These are phyloP conservation scores for Torymus tubicola DNA, from an alignment of 2,888 invertebrate genomes.

Conservation along the genomic window DNA sequence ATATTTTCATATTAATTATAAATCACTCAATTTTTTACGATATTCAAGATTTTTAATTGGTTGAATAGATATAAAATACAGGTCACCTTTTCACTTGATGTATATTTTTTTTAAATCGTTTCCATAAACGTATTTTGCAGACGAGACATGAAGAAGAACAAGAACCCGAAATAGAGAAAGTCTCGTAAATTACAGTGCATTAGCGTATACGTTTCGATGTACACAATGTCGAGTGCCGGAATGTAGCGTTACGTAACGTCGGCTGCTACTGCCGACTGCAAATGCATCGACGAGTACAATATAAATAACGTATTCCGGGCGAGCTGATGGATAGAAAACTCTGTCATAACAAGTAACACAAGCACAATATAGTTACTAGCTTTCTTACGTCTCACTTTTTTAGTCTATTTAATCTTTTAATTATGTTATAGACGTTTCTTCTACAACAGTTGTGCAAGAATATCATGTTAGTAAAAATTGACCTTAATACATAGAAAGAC, in stretches of 20 bases:
- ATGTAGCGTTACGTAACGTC: neutral
- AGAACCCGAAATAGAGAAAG: slow-evolving; percentile 28
- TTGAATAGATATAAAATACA: too few species aligned
- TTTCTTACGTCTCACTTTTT: neutral
- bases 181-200: slow-evolving; percentile 41
- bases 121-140: too few species aligned
- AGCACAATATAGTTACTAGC: neutral
- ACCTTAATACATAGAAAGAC: too few species aligned
- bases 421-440: too few species aligned
- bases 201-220: slow-evolving; percentile 3
- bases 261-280: neutral
- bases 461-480: too few species aligned
- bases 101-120: too few species aligned
- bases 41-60: too few species aligned
- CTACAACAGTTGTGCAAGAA: too few species aligned
- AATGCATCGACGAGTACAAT: neutral
- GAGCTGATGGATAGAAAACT: slow-evolving; percentile 16
- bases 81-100: too few species aligned
- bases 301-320: slow-evolving; percentile 9
- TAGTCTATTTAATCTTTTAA: neutral
- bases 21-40: too few species aligned
- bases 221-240: slow-evolving; percentile 20
- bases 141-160: too few species aligned
- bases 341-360: neutral
- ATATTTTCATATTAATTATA: too few species aligned